Percentiles rank a stretch among this genome's conserved stretches.
These are phyloP conservation scores for Andrena dorsata DNA, from an alignment of 2,888 invertebrate species.

Conservation along the genomic window DNA sequence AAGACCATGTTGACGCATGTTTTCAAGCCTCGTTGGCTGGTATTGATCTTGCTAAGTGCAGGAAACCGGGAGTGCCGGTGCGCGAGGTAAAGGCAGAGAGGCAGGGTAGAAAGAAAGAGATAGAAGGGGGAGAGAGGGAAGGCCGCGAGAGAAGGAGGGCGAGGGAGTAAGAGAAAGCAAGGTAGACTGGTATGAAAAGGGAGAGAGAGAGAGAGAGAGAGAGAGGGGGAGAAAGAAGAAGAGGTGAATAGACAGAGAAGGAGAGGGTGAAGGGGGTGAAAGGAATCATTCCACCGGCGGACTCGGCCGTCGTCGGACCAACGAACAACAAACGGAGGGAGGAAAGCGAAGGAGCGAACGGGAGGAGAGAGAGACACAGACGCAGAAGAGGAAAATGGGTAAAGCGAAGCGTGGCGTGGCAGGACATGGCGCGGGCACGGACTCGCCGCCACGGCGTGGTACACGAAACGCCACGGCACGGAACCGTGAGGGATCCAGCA, in stretches of 20 bases:
- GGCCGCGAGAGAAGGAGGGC: constrained; percentile 40
- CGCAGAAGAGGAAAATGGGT: constrained; percentile 29
- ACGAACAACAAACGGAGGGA: constrained; percentile 62
- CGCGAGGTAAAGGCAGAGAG: constrained; percentile 75
- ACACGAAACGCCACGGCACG: constrained; percentile 63
- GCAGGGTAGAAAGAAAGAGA: constrained; percentile 61
- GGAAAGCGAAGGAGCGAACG: constrained; percentile 40
- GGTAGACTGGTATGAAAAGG: constrained; percentile 36
- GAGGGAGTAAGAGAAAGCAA: constrained; percentile 30
- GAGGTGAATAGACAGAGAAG: constrained; percentile 71
- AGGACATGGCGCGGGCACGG: constrained; percentile 20
- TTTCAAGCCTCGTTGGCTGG: constrained; percentile 88
- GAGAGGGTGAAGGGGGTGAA: constrained; percentile 57
- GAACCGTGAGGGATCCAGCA: constrained; percentile 81
- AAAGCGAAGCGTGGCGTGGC: constrained; percentile 15
- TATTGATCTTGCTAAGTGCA: constrained; percentile 87
- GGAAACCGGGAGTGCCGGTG: constrained; percentile 82
- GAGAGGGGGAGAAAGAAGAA: constrained; percentile 49
- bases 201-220: constrained; percentile 31
- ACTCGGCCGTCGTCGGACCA: constrained; percentile 44
- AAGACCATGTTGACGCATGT: constrained; percentile 88
- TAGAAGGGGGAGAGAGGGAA: constrained; percentile 21
- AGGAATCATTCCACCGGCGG: constrained; percentile 43
- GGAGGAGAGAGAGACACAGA: constrained; percentile 8
- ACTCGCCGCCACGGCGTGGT: constrained; percentile 28